Conservation (phyloP, 1,140 invertebrate species). For the Scaptodrosophila lebanonensis region DNA sequence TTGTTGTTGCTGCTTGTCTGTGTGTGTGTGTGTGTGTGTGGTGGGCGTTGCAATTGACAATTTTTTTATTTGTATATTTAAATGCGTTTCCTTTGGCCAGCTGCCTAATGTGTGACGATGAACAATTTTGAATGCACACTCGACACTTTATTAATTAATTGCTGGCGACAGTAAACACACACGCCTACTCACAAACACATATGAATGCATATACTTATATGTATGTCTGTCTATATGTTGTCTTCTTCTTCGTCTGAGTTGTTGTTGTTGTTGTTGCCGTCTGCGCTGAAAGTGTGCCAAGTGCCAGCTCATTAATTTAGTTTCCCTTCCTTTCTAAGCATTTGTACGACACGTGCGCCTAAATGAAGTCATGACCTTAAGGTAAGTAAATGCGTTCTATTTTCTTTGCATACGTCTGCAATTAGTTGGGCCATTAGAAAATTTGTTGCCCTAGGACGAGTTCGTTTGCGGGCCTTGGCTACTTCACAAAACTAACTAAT, state of each 20-base stretch:
- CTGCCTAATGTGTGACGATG: constrained; percentile 26
- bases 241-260: constrained; percentile 19
- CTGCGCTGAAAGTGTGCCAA: constrained; percentile 33
- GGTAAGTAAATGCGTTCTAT: no score
- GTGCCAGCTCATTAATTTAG: constrained; percentile 61
- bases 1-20: no score
- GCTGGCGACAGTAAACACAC: constrained; percentile 1
- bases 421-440: no score
- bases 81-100: constrained; percentile 44
- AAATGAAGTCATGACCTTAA: no score
- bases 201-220: neutral
- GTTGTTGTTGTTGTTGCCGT: constrained; percentile 9
- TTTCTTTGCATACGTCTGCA: no score
- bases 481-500: no score
- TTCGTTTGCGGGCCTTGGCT: no score
- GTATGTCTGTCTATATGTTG: constrained; percentile 15
- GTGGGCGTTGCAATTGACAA: constrained; percentile 62
- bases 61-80: constrained; percentile 64
- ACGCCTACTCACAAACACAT: constrained; percentile 3
- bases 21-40: neutral
- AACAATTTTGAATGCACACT: constrained; percentile 11
- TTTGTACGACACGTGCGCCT: neutral
- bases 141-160: constrained; percentile 61
- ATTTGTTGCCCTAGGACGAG: no score
- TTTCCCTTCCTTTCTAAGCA: constrained; percentile 26